Evolutionary conservation across 2,113 vertebrate species (phyloP).

Genomic region (Grallaria varia): DNA sequence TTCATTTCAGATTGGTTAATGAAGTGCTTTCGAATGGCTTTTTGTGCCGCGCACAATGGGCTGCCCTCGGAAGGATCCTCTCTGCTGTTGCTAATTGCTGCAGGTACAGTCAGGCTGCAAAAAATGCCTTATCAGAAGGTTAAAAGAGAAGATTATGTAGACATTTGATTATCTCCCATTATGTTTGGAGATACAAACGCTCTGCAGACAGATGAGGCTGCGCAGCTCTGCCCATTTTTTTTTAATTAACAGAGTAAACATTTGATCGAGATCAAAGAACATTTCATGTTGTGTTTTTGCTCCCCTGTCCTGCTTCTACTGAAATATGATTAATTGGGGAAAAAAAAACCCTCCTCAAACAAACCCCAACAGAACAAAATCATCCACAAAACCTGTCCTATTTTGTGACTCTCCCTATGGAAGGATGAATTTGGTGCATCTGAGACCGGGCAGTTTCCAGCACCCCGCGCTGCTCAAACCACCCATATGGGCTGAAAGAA

Average conservation of each 20-base stretch:
- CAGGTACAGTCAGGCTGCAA: neutral
- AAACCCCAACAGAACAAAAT: neutral
- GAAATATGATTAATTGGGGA: neutral
- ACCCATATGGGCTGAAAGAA: neutral
- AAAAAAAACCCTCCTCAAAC: neutral
- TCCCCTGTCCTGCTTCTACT: neutral
- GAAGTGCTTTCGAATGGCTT: neutral
- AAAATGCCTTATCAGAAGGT: neutral
- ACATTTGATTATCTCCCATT: neutral
- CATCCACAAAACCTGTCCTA: neutral
- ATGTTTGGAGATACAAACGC: neutral
- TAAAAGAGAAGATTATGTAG: neutral
- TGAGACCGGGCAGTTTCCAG: neutral
- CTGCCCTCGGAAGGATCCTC: neutral
- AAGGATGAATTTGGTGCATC: neutral
- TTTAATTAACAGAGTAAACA: constrained; percentile 6
- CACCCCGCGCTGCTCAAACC: fast-evolving
- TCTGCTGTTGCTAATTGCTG: neutral
- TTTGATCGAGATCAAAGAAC: neutral
- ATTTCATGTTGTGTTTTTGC: neutral
- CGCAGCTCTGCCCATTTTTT: fast-evolving
- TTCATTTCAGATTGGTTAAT: constrained; percentile 43
- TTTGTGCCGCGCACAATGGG: neutral
- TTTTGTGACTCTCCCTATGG: neutral
- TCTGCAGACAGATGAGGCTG: neutral